These are phyloP conservation scores for Microcebus lehilahytsara DNA, from an alignment of 2,113 vertebrate species.

Conservation along the genomic window DNA sequence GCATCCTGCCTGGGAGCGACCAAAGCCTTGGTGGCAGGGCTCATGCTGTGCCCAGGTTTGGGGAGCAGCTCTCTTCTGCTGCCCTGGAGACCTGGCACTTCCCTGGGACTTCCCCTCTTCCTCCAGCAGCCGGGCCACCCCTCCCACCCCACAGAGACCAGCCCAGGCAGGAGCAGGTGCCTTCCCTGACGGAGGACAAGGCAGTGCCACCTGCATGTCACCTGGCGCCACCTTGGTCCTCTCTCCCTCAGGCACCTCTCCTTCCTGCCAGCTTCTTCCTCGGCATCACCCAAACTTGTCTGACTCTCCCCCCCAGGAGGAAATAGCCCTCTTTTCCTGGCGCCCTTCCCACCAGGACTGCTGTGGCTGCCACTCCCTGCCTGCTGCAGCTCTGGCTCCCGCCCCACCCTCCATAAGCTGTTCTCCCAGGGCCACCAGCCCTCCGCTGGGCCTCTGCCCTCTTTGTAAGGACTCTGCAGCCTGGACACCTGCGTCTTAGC, in stretches of 20 bases:
- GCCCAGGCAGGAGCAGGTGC: background rate
- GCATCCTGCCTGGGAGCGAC: no score
- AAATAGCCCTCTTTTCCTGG: background rate
- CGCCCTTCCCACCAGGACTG: no score
- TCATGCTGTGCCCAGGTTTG: fast-evolving
- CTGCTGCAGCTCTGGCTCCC: background rate
- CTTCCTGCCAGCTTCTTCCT: background rate
- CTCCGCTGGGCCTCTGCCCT: background rate
- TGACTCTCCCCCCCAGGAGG: background rate
- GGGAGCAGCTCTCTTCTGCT: background rate
- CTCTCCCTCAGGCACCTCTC: no score
- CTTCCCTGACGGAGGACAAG: background rate
- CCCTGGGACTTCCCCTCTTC: no score
- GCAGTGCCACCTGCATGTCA: background rate
- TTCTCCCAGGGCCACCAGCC: background rate
- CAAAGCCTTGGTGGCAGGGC: background rate
- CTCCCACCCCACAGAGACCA: background rate
- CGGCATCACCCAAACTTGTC: background rate
- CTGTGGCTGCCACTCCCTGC: background rate
- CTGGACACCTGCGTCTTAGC: background rate
- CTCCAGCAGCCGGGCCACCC: background rate
- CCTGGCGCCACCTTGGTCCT: background rate
- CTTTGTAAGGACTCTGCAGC: background rate
- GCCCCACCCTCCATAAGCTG: background rate
- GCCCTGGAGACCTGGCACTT: background rate